Base-by-base conservation (phyloP, 2,113 vertebrate genomes). In the Oryzias woworae region DNA sequence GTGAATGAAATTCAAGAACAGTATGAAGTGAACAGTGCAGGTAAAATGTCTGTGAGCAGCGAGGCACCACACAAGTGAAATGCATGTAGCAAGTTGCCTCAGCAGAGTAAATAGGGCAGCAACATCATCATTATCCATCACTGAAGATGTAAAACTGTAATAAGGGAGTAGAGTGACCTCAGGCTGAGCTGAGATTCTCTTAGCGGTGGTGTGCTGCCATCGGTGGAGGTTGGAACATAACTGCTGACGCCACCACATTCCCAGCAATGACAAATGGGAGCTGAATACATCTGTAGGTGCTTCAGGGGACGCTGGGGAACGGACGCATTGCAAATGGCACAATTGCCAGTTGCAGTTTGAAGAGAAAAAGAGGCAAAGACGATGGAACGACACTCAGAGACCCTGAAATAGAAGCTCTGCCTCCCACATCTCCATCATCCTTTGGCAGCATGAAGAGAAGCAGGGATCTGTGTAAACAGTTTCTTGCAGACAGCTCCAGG, bases 191-290 rank as follows among this genome's bases (percentile, higher is more conserved):
- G 76, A 45, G 52, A 54, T 69, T 75, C 62, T 71, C 42, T 18
- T 48, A 53, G 66, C 36, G 69, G 61, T 26, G 49, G 73, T 54
- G 84, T 22, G 74, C 49, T 69, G 66, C 77, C 77, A 56, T 77
- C 54, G 73, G 79, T 71, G 69, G 75, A 78, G 77, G 76, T 70
- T 70, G 73, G 68, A 68, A 81, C 71, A 78, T 75, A 90, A 89
- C 69, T 82, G 89, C 88, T 91, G 91, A 92, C 83, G 74, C 84
- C 86, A 87, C 79, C 83, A 86, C 75, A 89, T 88, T 89, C 73
- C 71, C 78, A 64, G 77, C 71, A 85, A 88, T 90, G 88, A 92
- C 87, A 77, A 91, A 92, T 90, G 88, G 88, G 84, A 78, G 80
- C 82, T 75, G 85, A 89, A 87, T 85, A 67, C 84, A 85, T 86